These are phyloP conservation scores for Drosophila varians DNA, from an alignment of 1,140 invertebrate species.

Conservation along the genomic window DNA sequence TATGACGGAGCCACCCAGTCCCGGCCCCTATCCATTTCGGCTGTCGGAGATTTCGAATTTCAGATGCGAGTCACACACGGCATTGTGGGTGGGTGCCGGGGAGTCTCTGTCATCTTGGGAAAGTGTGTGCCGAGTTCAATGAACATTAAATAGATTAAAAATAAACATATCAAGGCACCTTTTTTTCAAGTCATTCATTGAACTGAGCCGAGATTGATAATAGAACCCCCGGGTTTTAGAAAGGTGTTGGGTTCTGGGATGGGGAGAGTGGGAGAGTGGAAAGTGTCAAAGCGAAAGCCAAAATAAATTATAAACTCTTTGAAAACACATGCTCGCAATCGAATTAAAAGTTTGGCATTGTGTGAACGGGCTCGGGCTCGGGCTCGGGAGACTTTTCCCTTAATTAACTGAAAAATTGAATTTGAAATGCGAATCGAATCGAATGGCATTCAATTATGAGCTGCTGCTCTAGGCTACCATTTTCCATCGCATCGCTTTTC, in stretches of 20 bases:
- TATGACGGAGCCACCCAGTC: constrained; percentile 7
- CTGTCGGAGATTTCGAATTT: constrained; percentile 37
- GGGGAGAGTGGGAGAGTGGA: no score
- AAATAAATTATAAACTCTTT: constrained; percentile 34
- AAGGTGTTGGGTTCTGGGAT: constrained; percentile 1
- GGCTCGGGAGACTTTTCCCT: constrained; percentile 10
- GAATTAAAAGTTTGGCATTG: constrained; percentile 47
- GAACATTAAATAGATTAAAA: constrained; percentile 74
- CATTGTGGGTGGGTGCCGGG: constrained; percentile 45
- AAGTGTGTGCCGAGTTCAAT: constrained; percentile 65
- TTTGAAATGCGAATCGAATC: constrained; percentile 20
- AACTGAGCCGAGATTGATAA: constrained; percentile 33
- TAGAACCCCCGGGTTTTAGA: not conserved
- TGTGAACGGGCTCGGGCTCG: constrained; percentile 1
- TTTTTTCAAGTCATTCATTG: constrained; percentile 56
- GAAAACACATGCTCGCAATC: constrained; percentile 11
- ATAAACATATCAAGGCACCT: constrained; percentile 35
- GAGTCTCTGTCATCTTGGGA: constrained; percentile 27
- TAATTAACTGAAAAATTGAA: constrained; percentile 49
- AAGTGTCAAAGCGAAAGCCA: constrained; percentile 6
- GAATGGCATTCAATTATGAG: constrained; percentile 49
- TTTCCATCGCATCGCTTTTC: constrained; percentile 52
- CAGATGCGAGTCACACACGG: constrained; percentile 69
- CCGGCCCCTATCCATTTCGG: not conserved
- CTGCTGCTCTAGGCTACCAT: constrained; percentile 13